Base-by-base conservation (phyloP, 2,888 invertebrate species). In the Eretmocerus hayati region DNA sequence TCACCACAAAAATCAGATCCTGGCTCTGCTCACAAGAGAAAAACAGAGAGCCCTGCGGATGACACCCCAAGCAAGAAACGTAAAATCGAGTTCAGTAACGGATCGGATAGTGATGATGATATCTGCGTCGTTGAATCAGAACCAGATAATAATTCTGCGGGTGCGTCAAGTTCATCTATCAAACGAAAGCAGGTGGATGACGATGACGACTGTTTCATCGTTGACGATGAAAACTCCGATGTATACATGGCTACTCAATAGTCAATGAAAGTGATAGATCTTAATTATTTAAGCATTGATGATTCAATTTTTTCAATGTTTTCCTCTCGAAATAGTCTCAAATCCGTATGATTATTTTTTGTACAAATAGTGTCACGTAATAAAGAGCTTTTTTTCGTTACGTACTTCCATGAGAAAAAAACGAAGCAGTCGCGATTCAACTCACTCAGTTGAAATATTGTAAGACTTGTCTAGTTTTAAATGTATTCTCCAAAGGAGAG, bases 151-250 rank as follows among this genome's bases (percentile, higher is more conserved):
- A 42, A 30, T 18, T 38, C 46, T 1, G 22, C 15, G 4, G 22
- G 8, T 8, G 3, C 19, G 6, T 18, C n/a, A 20, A 2, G 23
- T 6, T 15, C 16, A 18, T 15, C 46, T 4, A 15, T 18, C 18
- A 20, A 46, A 3, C 58, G 37, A 15, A 55, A 56, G 15, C 47
- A 43, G 3, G 23, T 20, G 6, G 68, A 67, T 39, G 48, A 48
- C n/a, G 50, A 50, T 6, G 64, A 64, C 23, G 69, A 67, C 45
- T 68, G 65, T 42, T 56, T 62, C 42, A 67, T 71, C 22, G 58
- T 69, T 4, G 63, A 50, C n/a, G 44, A 48, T 6, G 42, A 48
- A 6, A 42, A 23, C 16, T 31, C 16, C 11, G 45, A 48, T 16
- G 50, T 45, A 11, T 32, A 26, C 19, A 36, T 50, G 42, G 43